Percentiles rank a stretch among this genome's conserved stretches.
These are phyloP conservation scores for Lanistes nyassanus DNA, from an alignment of 1,140 invertebrate genomes.

Conservation along the genomic window DNA sequence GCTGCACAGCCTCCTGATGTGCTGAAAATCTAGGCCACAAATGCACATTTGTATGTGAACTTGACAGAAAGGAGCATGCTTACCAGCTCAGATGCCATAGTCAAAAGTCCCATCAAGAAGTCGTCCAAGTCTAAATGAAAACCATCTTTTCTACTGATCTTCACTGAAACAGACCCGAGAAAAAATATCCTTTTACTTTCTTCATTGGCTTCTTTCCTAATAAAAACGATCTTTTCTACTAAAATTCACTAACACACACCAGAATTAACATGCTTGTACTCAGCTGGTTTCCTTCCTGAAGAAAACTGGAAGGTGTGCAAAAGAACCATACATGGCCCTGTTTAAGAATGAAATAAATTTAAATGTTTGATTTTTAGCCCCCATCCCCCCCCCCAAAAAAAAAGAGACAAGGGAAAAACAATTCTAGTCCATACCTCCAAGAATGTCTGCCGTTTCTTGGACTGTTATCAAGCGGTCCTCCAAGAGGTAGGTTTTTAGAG, in stretches of 20 bases:
- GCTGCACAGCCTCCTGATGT: too few species aligned
- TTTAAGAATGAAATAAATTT: background rate
- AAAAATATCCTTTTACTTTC: too few species aligned
- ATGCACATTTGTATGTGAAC: too few species aligned
- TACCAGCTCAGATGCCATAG: constrained; percentile 85
- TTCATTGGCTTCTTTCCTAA: too few species aligned
- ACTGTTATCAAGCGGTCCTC: constrained; percentile 78
- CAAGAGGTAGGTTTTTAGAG: constrained; percentile 84
- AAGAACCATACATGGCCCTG: background rate
- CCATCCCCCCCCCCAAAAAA: too few species aligned
- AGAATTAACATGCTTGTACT: too few species aligned
- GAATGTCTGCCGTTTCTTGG: constrained; percentile 80
- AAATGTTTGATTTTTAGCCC: background rate
- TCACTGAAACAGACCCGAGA: constrained; percentile 68
- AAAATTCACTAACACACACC: too few species aligned
- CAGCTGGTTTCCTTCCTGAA: background rate
- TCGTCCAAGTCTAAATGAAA: constrained; percentile 93
- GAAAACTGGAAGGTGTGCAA: background rate
- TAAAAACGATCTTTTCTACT: too few species aligned
- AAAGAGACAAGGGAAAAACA: background rate
- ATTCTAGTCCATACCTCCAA: constrained; percentile 76
- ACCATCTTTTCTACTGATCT: constrained; percentile 73
- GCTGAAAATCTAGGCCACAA: too few species aligned
- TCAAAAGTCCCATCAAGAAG: constrained; percentile 85
- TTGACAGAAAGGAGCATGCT: too few species aligned